Evolutionary conservation across 2,888 invertebrate genomes (phyloP), one percentile per base, ranked within the genome.

Genomic region (Koerneria pararmatus): DNA sequence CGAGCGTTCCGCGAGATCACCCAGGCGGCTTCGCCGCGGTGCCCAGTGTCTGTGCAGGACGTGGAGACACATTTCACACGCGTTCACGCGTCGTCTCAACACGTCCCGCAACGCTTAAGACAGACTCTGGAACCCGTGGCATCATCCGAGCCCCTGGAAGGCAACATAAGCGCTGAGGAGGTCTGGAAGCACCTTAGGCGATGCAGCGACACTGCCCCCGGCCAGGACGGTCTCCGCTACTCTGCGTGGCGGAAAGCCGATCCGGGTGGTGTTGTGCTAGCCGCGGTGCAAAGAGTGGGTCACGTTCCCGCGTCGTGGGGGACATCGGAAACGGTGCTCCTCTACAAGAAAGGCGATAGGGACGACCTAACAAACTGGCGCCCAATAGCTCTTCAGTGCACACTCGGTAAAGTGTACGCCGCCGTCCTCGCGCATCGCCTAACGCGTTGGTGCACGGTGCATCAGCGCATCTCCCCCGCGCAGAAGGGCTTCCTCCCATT

Each of bases 401-500:
- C 74, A 15, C 60, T 77, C 24, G 69, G 65, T 32, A 78, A 78
- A 58, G n/a, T 72, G 11, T 74, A 67, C 60, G 54, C 73, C 0
- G 56, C 41, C 1, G n/a, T 64, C 6, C n/a, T 82, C 5, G 78
- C 80, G 0, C 19, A 27, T 3, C 73, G 67, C 8, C 49, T 71
- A 5, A 34, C 53, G 3, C 24, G 51, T 11, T 78, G 78, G 78
- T 64, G 68, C 2, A 34, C 27, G 1, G 4, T 11, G 0, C 62
- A 72, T 49, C 6, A 69, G 1, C 59, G 66, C 5, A 67, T 79
- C n/a, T 66, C 53, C 59, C 5, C 61, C 0, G 53, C 48, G 3
- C 84, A 85, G 66, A 85, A 85, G 71, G 83, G 83, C 24, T 84
- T 84, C 69, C 75, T 82, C 61, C 74, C 78, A 3, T 73, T 72